Evolutionary conservation across 2,797 vertebrate species (phyloP).

Genomic region (Parotocinclus haroldoi): DNA sequence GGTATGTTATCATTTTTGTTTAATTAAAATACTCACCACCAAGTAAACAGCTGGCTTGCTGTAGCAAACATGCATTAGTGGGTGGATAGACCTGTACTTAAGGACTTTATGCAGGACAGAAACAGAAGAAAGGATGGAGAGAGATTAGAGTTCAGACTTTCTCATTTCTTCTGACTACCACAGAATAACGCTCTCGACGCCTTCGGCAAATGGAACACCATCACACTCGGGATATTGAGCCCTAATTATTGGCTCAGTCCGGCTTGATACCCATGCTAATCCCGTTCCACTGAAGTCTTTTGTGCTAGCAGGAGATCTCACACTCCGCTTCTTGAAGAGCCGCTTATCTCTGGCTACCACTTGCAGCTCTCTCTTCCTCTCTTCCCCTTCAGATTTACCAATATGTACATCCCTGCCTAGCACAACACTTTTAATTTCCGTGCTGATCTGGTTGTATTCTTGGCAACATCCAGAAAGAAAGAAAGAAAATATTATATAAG

Average conservation of each 20-base stretch:
- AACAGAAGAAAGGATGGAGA: neutral
- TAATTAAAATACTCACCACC: too few species aligned
- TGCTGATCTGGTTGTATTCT: too few species aligned
- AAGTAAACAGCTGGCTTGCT: conserved; percentile 15
- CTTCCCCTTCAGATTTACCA: neutral
- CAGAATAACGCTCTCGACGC: too few species aligned
- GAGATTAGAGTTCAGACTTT: too few species aligned
- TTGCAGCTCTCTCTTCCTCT: neutral
- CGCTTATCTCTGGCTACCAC: conserved; percentile 27
- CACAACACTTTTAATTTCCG: neutral
- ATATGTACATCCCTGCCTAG: neutral
- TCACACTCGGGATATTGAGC: neutral
- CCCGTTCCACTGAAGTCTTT: conserved; percentile 19
- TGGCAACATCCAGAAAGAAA: too few species aligned
- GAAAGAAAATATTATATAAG: too few species aligned
- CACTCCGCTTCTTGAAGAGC: conserved; percentile 5
- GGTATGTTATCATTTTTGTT: too few species aligned
- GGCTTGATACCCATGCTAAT: conserved; percentile 18
- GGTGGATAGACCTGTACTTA: neutral
- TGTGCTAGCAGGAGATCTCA: conserved; percentile 4
- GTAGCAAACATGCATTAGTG: neutral
- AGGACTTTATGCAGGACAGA: conserved; percentile 1
- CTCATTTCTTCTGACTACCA: too few species aligned
- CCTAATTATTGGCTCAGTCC: conserved; percentile 12
- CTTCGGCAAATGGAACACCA: neutral